Evolutionary conservation across 2,888 invertebrate species (phyloP).

Genomic region (Branchipolynoe longqiensis): DNA sequence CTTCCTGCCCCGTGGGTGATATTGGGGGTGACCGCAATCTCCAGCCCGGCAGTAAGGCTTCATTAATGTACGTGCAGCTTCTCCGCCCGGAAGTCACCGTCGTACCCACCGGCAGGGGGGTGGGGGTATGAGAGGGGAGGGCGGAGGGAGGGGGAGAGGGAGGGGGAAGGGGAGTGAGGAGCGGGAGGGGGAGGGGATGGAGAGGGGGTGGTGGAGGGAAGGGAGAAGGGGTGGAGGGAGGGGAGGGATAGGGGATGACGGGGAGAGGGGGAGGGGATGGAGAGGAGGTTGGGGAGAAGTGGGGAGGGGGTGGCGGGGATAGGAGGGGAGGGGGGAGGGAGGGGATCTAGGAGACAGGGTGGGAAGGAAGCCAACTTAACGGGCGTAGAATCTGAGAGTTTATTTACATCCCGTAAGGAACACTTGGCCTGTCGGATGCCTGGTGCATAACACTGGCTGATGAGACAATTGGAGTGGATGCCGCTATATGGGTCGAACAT

Average conservation of each 20-base stretch:
- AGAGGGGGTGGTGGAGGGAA: background rate
- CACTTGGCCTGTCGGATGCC: too few species aligned
- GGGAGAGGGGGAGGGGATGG: background rate
- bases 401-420: too few species aligned
- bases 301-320: background rate
- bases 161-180: background rate
- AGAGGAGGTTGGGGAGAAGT: background rate
- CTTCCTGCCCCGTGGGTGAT: too few species aligned
- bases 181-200: background rate
- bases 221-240: background rate
- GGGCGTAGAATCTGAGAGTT: too few species aligned
- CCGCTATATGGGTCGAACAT: too few species aligned
- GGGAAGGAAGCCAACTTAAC: too few species aligned
- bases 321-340: background rate
- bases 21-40: too few species aligned
- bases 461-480: too few species aligned
- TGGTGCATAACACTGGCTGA: too few species aligned
- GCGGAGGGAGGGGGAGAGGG: background rate
- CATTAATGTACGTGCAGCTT: too few species aligned
- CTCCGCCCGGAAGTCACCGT: too few species aligned
- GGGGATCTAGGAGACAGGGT: background rate
- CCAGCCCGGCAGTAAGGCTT: too few species aligned
- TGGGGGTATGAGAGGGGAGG: background rate
- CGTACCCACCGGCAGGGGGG: background rate
- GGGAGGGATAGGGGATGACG: background rate